phyloP scores from a whole-genome alignment of 1,140 invertebrate genomes.

The Drosophila murphyi region DNA sequence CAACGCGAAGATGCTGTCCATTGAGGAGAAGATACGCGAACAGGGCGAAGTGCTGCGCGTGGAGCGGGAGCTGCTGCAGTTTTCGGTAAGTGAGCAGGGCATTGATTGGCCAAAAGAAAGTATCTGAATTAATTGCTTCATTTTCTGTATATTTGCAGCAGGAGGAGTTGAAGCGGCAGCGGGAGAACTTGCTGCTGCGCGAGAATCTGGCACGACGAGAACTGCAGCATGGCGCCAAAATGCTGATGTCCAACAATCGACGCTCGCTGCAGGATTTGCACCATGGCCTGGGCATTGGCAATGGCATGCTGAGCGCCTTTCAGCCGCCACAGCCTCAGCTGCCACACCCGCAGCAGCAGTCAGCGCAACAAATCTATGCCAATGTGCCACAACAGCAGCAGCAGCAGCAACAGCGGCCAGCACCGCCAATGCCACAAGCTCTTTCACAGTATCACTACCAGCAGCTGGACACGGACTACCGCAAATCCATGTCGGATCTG shows the following conservation, averaged over 20 bases:
- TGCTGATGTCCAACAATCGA: constrained; percentile 85
- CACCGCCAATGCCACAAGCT: constrained; percentile 49
- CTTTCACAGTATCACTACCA: constrained; percentile 61
- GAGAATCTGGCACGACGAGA: constrained; percentile 87
- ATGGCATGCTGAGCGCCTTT: constrained; percentile 72
- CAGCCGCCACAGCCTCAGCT: constrained; percentile 54
- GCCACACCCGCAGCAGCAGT: constrained; percentile 41
- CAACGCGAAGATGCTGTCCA: constrained; percentile 85
- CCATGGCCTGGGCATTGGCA: constrained; percentile 69
- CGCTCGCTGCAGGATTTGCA: constrained; percentile 87
- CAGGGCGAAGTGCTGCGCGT: constrained; percentile 90
- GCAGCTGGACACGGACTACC: constrained; percentile 83
- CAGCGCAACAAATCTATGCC: constrained; percentile 57
- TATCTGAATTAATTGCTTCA: neutral
- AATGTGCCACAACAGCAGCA: constrained; percentile 55
- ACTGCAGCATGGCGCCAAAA: constrained; percentile 83
- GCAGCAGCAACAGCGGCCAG: constrained; percentile 65
- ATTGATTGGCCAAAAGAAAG: neutral
- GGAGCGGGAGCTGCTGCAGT: constrained; percentile 90
- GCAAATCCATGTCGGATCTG: constrained; percentile 86
- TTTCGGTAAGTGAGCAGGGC: constrained; percentile 56
- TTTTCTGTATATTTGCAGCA: constrained; percentile 86
- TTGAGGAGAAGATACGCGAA: constrained; percentile 86
- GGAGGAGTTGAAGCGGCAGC: constrained; percentile 90
- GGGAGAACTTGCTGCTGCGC: constrained; percentile 88